Base-by-base conservation (phyloP, 2,113 vertebrate species). In the Oenanthe oenanthe region DNA sequence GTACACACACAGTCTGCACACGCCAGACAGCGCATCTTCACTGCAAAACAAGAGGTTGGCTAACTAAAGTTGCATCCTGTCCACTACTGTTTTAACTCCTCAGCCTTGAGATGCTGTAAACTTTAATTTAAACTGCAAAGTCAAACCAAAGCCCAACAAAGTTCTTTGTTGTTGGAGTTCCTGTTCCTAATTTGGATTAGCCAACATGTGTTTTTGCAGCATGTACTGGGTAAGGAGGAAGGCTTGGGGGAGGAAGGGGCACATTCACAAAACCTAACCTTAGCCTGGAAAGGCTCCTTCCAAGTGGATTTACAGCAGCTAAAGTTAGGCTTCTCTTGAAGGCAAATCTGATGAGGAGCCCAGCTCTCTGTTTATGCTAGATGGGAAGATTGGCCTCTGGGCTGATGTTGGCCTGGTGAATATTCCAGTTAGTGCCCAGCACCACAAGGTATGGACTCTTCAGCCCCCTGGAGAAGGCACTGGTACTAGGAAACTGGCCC, bases 401-500 rank as follows among this genome's bases (percentile, higher is more conserved):
- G 88, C 93, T 95, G 61, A 40, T 2, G 57, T 32, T 61, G 84
- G 81, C 89, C 93, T 54, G 51, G 68, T 42, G 57, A 77, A 18
- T 78, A 47, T 63, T 95, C 90, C 90, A 79, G 66, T 73, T 51
- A 85, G 70, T 45, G 86, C 85, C 89, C 89, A 92, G 92, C 89
- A 95, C 76, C 45, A 3, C 74, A 84, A 89, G 76, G 50, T 72
- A 51, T 1, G 20, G 85, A 60, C 79, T 86, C 92, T 78, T 79
- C 91, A 80, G 94, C 62, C 88, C 76, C 85, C 58, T 78, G 57
- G 68, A 91, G 95, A 97, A 95, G 94, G 94, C 93, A 94, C 88
- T 89, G 89, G 88, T 95, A 54, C 83, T 91, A 38, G 85, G 78
- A 88, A 65, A 89, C 58, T 47, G 90, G 94, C 79, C 86, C 89